phyloP scores from a whole-genome alignment of 92 coral and sea anemone genomes.

The Plumapathes pennacea region DNA sequence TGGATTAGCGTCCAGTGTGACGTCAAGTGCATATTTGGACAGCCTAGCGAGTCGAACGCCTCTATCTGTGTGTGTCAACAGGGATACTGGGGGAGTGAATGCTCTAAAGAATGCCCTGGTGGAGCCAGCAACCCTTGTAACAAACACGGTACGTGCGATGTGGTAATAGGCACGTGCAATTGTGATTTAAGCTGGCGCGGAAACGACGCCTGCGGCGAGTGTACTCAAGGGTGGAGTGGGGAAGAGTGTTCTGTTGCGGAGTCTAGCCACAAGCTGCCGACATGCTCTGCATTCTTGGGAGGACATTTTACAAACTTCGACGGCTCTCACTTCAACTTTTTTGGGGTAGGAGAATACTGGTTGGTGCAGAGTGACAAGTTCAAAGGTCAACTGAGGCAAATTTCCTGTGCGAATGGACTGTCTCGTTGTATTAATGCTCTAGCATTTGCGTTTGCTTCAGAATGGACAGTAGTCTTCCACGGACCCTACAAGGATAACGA shows the following conservation, averaged over 20 bases:
- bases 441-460: conserved; percentile 66
- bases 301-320: conserved; percentile 93
- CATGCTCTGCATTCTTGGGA: conserved; percentile 79
- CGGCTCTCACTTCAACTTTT: conserved; percentile 82
- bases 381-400: conserved; percentile 80
- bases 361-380: conserved; percentile 57
- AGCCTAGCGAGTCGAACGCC: conserved; percentile 32
- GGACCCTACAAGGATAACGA: conserved; percentile 67
- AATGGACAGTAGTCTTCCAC: conserved; percentile 67
- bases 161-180: conserved; percentile 60
- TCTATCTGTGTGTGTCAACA: conserved; percentile 65
- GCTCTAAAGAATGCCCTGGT: conserved; percentile 84
- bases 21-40: conserved; percentile 75
- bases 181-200: conserved; percentile 97
- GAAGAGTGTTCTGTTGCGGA: conserved; percentile 72
- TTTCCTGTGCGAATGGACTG: conserved; percentile 78
- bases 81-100: conserved; percentile 90
- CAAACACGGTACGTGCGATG: conserved; percentile 73
- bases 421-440: conserved; percentile 83
- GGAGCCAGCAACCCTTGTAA: conserved; percentile 86
- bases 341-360: conserved; percentile 88
- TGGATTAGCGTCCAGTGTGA: conserved; percentile 85
- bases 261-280: conserved; percentile 61
- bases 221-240: conserved; percentile 93
- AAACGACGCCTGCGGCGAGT: conserved; percentile 67